Base-by-base conservation (phyloP, 2,797 vertebrate genomes). In the Hippocampus kuda region DNA sequence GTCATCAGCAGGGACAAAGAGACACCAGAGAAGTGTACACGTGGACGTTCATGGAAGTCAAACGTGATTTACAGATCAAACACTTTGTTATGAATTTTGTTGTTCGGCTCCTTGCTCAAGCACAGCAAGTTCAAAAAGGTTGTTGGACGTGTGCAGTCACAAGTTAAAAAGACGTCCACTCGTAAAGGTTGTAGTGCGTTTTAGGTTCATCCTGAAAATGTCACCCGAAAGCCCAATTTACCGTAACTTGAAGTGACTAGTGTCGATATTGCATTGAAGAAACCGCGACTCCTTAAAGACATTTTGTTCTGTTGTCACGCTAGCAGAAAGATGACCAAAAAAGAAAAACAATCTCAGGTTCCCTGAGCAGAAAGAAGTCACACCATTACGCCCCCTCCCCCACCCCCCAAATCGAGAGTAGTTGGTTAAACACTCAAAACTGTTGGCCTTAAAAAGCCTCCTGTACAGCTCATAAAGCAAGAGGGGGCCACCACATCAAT, bases 291-390 rank as follows among this genome's bases (percentile, higher is more conserved):
- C 70, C 66, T 88, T 87, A 84, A 87, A 87, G 84, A 84, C 83
- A 76, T 86, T 83, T 82, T 24, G 16, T 60, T 80, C 71, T 79
- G 76, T 51, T 51, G 49, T 51, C 49, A 51, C 4, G 18, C 18
- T 6, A 51, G 49, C 18, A 51, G 20, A 20, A 22, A 51, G 49
- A 80, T 72, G 75, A 68, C 34, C 5, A 75, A 79, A 79, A 80
- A 65, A 70, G 77, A 68, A 68, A 46, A 79, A 88, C 74, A 84
- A 88, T 82, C 80, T 85, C 84, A 84, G 84, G 85, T 85, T 90
- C 87, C 85, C 88, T 88, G 88, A 89, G 88, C 83, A 88, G 81
- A 87, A 88, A 87, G 79, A 51, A 22, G 49, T 86, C 83, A 88
- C 85, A 82, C 83, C 86, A 85, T 85, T 74, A 85, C 79, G 80